Percentiles rank a stretch among this genome's conserved stretches.
Conservation (phyloP, 2,888 invertebrate genomes). For the Malachius bipustulatus region DNA sequence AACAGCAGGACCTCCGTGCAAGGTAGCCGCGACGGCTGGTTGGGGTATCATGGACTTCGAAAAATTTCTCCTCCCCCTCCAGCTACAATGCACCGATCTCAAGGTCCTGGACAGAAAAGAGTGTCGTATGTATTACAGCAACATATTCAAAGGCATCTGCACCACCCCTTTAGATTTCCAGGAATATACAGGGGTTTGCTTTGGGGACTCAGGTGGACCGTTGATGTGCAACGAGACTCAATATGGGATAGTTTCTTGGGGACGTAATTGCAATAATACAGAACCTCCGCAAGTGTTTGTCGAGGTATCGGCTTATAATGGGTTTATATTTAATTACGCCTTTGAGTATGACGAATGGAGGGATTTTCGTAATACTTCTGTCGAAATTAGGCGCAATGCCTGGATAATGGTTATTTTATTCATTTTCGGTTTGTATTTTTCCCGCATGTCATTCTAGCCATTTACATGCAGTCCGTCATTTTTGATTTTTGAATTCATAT, state of each 20-base stretch:
- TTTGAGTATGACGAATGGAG: no score
- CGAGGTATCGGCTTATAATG: background rate
- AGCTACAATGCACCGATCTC: background rate
- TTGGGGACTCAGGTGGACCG: constrained; percentile 1
- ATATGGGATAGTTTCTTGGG: background rate
- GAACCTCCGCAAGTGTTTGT: background rate
- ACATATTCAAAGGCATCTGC: background rate
- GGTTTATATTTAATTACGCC: no score
- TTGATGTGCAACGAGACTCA: constrained; percentile 3
- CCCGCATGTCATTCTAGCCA: no score
- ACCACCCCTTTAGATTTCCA: background rate
- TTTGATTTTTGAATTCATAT: no score
- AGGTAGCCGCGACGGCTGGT: background rate
- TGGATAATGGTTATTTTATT: no score
- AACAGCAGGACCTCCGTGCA: constrained; percentile 2
- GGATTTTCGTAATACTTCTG: no score
- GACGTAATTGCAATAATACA: background rate
- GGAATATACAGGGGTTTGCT: background rate
- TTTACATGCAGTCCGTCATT: no score
- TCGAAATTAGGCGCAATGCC: no score
- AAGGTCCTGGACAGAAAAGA: background rate
- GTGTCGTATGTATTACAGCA: background rate
- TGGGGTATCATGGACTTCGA: background rate
- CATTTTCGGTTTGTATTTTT: no score
- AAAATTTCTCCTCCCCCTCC: background rate